phyloP scores from a whole-genome alignment of 2,113 vertebrate genomes.

The Genyomyrus donnyi region DNA sequence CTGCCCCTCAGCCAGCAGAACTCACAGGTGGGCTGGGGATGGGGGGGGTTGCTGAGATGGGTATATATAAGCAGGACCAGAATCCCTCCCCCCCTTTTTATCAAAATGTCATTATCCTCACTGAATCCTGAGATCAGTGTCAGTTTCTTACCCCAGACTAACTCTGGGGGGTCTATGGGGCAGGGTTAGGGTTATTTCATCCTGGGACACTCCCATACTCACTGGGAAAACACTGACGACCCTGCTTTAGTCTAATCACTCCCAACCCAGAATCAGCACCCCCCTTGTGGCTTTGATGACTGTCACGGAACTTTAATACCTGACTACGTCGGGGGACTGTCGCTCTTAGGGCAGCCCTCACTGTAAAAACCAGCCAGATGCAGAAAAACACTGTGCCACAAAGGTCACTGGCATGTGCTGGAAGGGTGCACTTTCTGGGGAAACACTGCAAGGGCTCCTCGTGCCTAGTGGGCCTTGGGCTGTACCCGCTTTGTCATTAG shows the following conservation, averaged over 20 bases:
- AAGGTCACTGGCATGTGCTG: neutral
- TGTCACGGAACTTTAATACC: neutral
- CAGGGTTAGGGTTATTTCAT: neutral
- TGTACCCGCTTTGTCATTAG: constrained; percentile 61
- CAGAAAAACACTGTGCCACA: neutral
- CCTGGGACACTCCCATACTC: neutral
- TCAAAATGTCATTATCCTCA: neutral
- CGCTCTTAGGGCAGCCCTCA: neutral
- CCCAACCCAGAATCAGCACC: neutral
- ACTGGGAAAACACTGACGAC: neutral
- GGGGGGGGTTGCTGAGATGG: neutral
- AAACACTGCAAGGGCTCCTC: constrained; percentile 40
- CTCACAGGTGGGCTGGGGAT: neutral
- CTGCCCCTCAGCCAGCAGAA: constrained; percentile 30
- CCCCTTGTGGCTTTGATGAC: neutral
- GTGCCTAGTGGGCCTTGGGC: constrained; percentile 39
- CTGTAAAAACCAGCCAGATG: neutral
- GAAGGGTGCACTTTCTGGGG: neutral
- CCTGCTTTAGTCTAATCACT: neutral
- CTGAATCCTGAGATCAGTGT: neutral
- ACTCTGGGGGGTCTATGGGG: neutral
- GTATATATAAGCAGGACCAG: neutral
- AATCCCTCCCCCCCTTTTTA: neutral
- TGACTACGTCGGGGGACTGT: neutral
- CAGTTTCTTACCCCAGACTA: neutral